Evolutionary conservation across 2,113 vertebrate genomes (phyloP), one percentile per base, ranked within the genome.

Genomic region (Gobiocypris rarus): DNA sequence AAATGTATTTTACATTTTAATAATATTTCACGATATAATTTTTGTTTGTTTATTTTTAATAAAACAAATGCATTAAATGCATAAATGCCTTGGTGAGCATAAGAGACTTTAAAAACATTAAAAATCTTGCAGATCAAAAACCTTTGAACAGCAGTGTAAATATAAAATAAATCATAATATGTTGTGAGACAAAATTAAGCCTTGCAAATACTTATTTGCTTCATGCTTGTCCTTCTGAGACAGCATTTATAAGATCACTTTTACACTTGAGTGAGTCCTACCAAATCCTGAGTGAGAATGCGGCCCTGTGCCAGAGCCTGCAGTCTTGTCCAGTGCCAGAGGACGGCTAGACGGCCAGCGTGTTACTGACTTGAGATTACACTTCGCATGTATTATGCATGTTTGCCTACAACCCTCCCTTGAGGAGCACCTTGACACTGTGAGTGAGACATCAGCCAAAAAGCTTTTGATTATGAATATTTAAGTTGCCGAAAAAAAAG

Each of bases 351-450:
- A 28, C n/a, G 73, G 43, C 26, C n/a, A 63, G 63, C 54, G n/a
- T n/a, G 48, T 50, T 75, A 15, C 74, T 28, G 63, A 38, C n/a
- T 69, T 10, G 48, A 70, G 83, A 77, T 70, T 71, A 58, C 65
- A 31, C n/a, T 45, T 22, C 9, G 65, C 56, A 67, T 86, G 52
- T 75, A 69, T 78, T 71, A 69, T 67, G 81, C 75, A 73, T 71
- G 59, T 65, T 65, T 80, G 38, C 56, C n/a, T 43, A n/a, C 9
- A 31, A 13, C 31, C 17, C 75, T 8, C 34, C 63, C n/a, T 24
- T 22, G 54, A 74, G n/a, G 2, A 83, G 67, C 0, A 22, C 15
- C 8, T 63, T 79, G 50, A 74, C 75, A 24, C 50, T 54, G 26
- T 41, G 11, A 78, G 69, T 58, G 45, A 74, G 73, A 78, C 73